These are phyloP conservation scores for Drepana arcuata DNA, from an alignment of 1,140 invertebrate genomes.

Conservation along the genomic window DNA sequence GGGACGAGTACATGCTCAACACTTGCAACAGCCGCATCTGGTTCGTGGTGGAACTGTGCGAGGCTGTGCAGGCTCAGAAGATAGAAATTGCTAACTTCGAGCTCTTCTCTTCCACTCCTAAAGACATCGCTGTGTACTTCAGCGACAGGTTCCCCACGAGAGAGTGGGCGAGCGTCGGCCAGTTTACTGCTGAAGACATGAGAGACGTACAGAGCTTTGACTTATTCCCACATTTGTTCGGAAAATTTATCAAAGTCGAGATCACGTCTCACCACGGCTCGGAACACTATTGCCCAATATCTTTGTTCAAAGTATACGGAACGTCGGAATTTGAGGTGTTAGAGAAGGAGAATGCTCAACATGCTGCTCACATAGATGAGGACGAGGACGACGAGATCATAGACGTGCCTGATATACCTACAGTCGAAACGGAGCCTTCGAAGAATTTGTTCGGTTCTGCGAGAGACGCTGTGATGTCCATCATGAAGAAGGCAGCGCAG, in stretches of 20 bases:
- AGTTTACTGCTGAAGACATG: constrained; percentile 90
- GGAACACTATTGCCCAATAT: constrained; percentile 98
- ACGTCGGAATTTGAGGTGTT: constrained; percentile 92
- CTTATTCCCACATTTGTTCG: constrained; percentile 85
- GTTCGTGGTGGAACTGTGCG: constrained; percentile 98
- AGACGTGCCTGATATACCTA: constrained; percentile 55
- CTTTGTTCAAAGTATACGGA: constrained; percentile 91
- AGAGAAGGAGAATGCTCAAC: constrained; percentile 81
- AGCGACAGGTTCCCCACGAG: constrained; percentile 93
- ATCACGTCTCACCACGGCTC: constrained; percentile 93
- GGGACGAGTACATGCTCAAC: constrained; percentile 98
- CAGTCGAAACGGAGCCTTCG: constrained; percentile 61
- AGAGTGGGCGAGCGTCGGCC: constrained; percentile 92
- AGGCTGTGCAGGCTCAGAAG: constrained; percentile 94
- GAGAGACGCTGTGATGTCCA: constrained; percentile 87
- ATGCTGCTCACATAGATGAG: constrained; percentile 74
- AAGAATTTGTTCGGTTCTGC: constrained; percentile 88
- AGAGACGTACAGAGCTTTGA: constrained; percentile 91
- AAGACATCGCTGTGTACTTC: constrained; percentile 89
- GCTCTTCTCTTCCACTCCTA: constrained; percentile 96
- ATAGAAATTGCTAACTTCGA: constrained; percentile 98
- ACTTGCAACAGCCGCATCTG: constrained; percentile 93
- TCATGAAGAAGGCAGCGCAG: constrained; percentile 90
- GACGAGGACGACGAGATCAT: constrained; percentile 77
- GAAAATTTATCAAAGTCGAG: constrained; percentile 95